Conservation (phyloP, 2,113 vertebrate genomes). For the Coregonus clupeaformis region DNA sequence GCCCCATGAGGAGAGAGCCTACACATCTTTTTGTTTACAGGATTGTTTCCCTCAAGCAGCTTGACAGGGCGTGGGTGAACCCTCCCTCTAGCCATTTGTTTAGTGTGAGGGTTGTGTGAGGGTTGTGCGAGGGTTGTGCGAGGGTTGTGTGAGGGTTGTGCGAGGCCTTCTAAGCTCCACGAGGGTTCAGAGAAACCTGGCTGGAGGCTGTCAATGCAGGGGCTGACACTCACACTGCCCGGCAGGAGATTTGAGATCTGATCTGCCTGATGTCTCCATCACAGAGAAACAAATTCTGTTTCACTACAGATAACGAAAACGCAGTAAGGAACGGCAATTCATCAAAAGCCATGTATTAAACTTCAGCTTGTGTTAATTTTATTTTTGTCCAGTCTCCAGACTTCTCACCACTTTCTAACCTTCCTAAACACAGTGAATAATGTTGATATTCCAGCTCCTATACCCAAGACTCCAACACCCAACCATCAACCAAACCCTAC, state of each 20-base stretch:
- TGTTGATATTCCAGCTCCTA: background rate
- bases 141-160: background rate
- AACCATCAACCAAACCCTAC: background rate
- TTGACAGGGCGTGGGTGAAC: background rate
- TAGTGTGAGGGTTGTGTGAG: background rate
- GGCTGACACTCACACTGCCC: too few relatives aligned
- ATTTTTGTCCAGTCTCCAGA: background rate
- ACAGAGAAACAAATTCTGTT: too few relatives aligned
- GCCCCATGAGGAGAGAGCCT: background rate
- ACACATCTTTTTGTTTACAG: too few relatives aligned
- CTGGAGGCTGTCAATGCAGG: too few relatives aligned
- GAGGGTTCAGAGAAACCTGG: too few relatives aligned
- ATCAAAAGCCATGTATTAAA: too few relatives aligned
- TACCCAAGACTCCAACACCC: background rate
- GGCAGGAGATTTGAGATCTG: too few relatives aligned
- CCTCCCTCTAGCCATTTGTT: background rate
- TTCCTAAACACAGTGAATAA: background rate
- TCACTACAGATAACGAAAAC: too few relatives aligned
- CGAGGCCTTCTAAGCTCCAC: too few relatives aligned
- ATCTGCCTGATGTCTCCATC: too few relatives aligned
- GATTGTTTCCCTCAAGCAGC: background rate
- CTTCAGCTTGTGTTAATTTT: too few relatives aligned
- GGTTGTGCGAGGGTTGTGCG: background rate
- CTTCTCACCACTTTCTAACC: background rate
- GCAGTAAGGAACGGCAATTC: too few relatives aligned